A percentile compares a stretch with the other conserved stretches of the same genome.
phyloP scores from a whole-genome alignment of 1,140 invertebrate species.

The Drosophila tropicalis region DNA sequence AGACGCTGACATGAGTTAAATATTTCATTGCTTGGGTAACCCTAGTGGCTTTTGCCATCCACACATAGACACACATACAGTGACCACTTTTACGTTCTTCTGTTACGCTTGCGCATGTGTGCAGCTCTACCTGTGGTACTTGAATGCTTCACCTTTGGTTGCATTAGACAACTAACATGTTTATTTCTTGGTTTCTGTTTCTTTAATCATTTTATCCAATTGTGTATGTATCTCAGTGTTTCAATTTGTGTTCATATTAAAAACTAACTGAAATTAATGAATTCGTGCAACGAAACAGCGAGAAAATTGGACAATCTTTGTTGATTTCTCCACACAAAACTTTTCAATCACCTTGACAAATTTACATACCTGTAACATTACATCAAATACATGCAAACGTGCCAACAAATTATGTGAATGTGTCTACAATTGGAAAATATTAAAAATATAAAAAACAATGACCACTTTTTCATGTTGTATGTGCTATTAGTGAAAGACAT shows the following conservation, averaged over 20 bases:
- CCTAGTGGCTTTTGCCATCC: conserved; percentile 45
- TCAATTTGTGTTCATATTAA: conserved; percentile 16
- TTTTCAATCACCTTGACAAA: conserved; percentile 10
- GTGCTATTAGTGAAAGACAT: not conserved
- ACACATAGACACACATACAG: conserved; percentile 44
- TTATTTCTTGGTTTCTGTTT: conserved; percentile 47
- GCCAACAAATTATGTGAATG: not conserved
- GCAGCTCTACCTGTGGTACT: conserved; percentile 46
- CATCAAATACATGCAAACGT: not conserved
- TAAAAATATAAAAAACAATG: not conserved
- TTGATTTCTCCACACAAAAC: not conserved
- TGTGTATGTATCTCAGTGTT: conserved; percentile 32
- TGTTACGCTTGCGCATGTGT: conserved; percentile 48
- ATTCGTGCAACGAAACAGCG: not conserved
- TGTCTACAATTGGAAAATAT: not conserved
- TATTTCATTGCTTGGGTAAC: conserved; percentile 42
- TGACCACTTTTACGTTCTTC: conserved; percentile 54
- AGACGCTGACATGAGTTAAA: conserved; percentile 3
- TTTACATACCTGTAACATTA: conserved; percentile 10
- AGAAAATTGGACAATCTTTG: conserved; percentile 1
- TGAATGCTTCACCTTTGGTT: conserved; percentile 47
- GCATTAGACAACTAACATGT: conserved; percentile 25
- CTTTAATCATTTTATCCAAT: conserved; percentile 41
- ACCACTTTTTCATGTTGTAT: not conserved
- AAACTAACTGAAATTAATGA: not conserved